These are phyloP conservation scores for Centropyge bicolor DNA, from an alignment of 2,797 vertebrate species.

Conservation along the genomic window DNA sequence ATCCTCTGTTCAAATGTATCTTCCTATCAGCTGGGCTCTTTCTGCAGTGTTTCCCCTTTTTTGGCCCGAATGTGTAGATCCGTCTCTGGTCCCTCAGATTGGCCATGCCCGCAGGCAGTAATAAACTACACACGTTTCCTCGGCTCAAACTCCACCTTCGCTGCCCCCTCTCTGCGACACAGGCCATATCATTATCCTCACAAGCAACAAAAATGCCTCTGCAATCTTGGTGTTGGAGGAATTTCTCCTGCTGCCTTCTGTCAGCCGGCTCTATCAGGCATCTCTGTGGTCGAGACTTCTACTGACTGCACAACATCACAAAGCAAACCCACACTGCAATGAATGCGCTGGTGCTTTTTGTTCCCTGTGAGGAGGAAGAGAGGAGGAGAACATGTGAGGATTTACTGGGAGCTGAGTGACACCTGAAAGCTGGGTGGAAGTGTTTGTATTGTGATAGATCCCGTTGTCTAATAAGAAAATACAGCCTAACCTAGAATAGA, in stretches of 20 bases:
- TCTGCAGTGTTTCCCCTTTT: constrained; percentile 39
- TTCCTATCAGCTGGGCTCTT: constrained; percentile 59
- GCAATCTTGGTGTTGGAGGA: constrained; percentile 57
- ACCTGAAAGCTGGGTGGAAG: constrained; percentile 16
- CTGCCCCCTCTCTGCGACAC: constrained; percentile 70
- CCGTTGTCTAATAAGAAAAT: constrained; percentile 43
- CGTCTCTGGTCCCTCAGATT: constrained; percentile 60
- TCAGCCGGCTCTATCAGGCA: constrained; percentile 40
- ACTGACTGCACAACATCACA: constrained; percentile 50
- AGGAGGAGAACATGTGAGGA: constrained; percentile 22
- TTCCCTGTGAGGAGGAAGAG: constrained; percentile 19
- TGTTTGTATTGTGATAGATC: constrained; percentile 43
- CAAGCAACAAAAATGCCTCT: constrained; percentile 62
- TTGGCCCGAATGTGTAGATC: constrained; percentile 48
- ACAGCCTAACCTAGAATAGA: constrained; percentile 28
- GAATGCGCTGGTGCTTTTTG: constrained; percentile 22
- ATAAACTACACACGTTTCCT: constrained; percentile 76
- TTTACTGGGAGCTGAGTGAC: constrained; percentile 28
- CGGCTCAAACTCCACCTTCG: constrained; percentile 61
- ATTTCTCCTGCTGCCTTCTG: constrained; percentile 42
- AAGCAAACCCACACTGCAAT: constrained; percentile 43
- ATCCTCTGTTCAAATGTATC: constrained; percentile 49
- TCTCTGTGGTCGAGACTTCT: constrained; percentile 15
- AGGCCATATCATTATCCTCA: constrained; percentile 72
- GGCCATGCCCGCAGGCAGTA: constrained; percentile 66